Base-by-base conservation (phyloP, 2,797 vertebrate species). In the Halcyon leucocephala region DNA sequence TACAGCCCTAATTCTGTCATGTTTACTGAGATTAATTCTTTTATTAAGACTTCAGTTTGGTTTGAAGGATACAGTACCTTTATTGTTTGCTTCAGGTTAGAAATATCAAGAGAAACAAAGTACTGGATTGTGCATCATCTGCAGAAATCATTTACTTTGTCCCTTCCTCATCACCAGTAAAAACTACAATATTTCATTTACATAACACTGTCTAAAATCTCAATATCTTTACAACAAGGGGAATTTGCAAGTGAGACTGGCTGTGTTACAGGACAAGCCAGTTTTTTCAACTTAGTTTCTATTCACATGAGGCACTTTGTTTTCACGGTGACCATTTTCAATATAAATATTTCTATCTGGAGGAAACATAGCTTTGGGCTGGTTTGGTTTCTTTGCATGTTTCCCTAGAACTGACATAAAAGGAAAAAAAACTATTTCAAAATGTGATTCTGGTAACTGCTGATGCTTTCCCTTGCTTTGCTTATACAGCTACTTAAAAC, bases 311-410 rank as follows among this genome's bases (percentile, higher is more conserved):
- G 17, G 26, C 48, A 86, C 41, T 95, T 79, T 18, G 70, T 67
- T 92, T 93, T 90, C 67, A 74, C 28, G 33, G 21, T 57, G 48
- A 64, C 8, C 26, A n/a, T 79, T 92, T 90, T 61, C 85, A 92
- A 90, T 21, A 72, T 22, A 95, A 94, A 77, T 76, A 94, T 82
- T 94, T 91, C 29, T 93, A 58, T 78, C 82, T 74, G 25, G 65
- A 89, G 46, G 74, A 95, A 94, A 69, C 46, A 77, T 7, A 62
- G 89, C 18, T 49, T 94, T 86, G 76, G 70, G 12, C 44, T 77
- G 48, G 92, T 92, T 90, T 86, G 66, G 55, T 71, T 84, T 89
- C 41, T 77, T 33, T 33, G n/a, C 44, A 24, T 28, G 58, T 46
- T 84, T 73, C 64, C 71, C 67, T 77, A 41, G 46, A 90, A 92